Conservation (phyloP, 2,888 invertebrate species). For the Dasysyrphus tricinctus region DNA sequence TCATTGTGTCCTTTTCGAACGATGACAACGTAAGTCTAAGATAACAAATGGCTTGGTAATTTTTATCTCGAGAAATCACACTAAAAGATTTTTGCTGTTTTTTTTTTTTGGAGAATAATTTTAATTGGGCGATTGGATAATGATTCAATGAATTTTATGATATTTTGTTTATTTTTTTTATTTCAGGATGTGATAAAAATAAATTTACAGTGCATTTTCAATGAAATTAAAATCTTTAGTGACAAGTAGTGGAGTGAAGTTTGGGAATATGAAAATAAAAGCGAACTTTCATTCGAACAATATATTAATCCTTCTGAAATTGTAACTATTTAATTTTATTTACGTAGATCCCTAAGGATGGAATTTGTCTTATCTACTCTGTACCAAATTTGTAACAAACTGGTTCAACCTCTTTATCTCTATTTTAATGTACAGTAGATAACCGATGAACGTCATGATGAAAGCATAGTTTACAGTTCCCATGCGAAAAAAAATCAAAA, state of each 20-base stretch:
- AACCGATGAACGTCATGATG: too few species aligned
- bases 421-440: too few species aligned
- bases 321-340: too few species aligned
- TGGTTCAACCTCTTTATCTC: too few species aligned
- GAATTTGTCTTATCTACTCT: too few species aligned
- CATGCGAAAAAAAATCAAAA: too few species aligned
- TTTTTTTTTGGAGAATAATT: constrained; percentile 18
- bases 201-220: not conserved
- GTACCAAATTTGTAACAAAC: too few species aligned
- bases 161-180: constrained; percentile 47
- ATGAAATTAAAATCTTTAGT: not conserved
- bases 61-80: constrained; percentile 46
- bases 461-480: too few species aligned
- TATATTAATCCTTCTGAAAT: too few species aligned
- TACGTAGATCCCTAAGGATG: too few species aligned
- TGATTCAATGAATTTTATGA: constrained; percentile 59
- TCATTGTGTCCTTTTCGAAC: constrained; percentile 29
- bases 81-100: not conserved
- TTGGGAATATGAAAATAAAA: too few species aligned
- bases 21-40: constrained; percentile 43
- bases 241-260: not conserved
- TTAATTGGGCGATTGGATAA: constrained; percentile 61
- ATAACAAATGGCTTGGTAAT: constrained; percentile 66
- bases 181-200: not conserved
- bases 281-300: too few species aligned